Conservation (phyloP, 2,888 invertebrate species). For the Catotricha subobsoleta region DNA sequence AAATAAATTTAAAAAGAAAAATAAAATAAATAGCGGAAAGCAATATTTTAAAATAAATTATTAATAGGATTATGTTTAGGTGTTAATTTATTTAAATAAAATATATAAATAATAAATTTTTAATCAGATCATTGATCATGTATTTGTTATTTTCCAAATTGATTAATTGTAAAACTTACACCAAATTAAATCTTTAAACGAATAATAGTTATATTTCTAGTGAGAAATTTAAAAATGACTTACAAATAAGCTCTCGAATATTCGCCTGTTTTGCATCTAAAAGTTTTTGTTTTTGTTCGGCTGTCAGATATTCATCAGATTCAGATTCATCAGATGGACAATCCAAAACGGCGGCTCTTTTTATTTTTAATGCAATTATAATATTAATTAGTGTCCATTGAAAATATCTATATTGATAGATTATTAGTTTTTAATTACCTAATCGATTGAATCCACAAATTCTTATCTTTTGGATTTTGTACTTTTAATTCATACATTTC, state of each 20-base stretch:
- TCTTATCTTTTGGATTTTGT: slow-evolving; percentile 76
- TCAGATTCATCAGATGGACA: slow-evolving; percentile 70
- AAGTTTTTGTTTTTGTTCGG: slow-evolving; percentile 60
- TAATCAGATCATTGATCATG: too few relatives aligned
- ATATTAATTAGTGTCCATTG: neutral
- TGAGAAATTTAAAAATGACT: slow-evolving; percentile 21
- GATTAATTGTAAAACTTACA: too few relatives aligned
- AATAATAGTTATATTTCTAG: too few relatives aligned
- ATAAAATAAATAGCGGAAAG: too few relatives aligned
- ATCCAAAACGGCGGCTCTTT: slow-evolving; percentile 60
- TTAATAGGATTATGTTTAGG: too few relatives aligned
- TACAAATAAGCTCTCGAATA: slow-evolving; percentile 65
- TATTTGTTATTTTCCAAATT: too few relatives aligned
- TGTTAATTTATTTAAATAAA: too few relatives aligned
- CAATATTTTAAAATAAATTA: too few relatives aligned
- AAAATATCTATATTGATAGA: neutral
- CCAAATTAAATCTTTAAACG: too few relatives aligned
- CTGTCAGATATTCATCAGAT: slow-evolving; percentile 46
- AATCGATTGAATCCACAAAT: slow-evolving; percentile 76
- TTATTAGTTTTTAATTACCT: slow-evolving; percentile 30
- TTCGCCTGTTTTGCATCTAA: slow-evolving; percentile 61
- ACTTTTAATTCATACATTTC: slow-evolving; percentile 93
- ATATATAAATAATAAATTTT: too few relatives aligned
- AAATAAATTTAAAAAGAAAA: too few relatives aligned
- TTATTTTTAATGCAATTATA: slow-evolving; percentile 10